Base-by-base conservation (phyloP, 2,113 vertebrate species). In the Stercorarius parasiticus region DNA sequence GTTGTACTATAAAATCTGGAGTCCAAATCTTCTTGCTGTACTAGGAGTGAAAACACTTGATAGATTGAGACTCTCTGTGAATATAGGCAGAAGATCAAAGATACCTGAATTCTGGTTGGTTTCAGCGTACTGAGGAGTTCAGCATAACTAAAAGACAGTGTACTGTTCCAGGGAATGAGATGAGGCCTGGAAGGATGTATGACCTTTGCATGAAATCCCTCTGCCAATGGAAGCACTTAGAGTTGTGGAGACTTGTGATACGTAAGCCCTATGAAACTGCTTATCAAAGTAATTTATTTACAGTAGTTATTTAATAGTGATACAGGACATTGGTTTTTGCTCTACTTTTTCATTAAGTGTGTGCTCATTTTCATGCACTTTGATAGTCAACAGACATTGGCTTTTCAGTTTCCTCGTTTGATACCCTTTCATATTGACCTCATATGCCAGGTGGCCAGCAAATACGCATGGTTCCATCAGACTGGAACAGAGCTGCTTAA, bases 401-500 rank as follows among this genome's bases (percentile, higher is more conserved):
- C 30, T 34, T 86, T 87, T 82, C 15, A 29, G 14, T 58, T 86
- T 82, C 42, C 26, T 58, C 0, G 0, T 85, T 78, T 67, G 58
- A 52, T 72, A 50, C 42, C 25, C n/a, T 52, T 36, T 61, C 36
- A 36, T 49, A 42, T 71, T 62, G 58, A 74, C 72, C 32, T 92
- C 67, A 67, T 79, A 49, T 43, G 59, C 72, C 90, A 92, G 79
- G 69, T 92, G 82, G 76, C 50, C 47, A 50, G 50, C 76, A 56
- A 85, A 92, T 84, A 55, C 61, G 52, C 45, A 26, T 42, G 56
- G 58, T 56, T 92, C 67, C 72, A 71, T 62, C 82, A 94, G 74
- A 81, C 59, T 86, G 76, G 62, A 96, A 86, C 45, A 58, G 88
- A 92, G 29, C 45, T 92, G 27, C 53, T 94, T 96, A 88, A 91